Evolutionary conservation across 2,888 invertebrate genomes (phyloP), one percentile per base, ranked within the genome.

Genomic region (Leptinotarsa peninsularis): DNA sequence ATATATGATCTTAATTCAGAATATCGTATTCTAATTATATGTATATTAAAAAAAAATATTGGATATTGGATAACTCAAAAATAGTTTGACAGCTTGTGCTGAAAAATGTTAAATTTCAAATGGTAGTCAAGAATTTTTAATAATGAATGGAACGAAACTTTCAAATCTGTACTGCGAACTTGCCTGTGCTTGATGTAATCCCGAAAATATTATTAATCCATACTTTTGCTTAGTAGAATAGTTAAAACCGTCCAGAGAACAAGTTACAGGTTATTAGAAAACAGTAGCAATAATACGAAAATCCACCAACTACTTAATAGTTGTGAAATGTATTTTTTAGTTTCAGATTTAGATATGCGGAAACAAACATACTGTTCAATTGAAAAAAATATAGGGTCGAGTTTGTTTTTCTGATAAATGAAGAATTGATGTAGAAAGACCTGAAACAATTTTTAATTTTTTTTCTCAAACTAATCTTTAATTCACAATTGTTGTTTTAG

Each of bases 171-270:
- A 72, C 33, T 63, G n/a, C 43, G 10, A 18, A 63, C 27, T 63
- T 14, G 33, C 43, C 63, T 63, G 33, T 63, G 43, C 43, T 63
- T 43, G 60, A 27, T 15, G 18, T 60, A 1, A 63, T 63, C 17
- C 63, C 63, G 63, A 43, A n/a, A n/a, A 63, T 63, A 43, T n/a
- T 63, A 27, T 14, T 52, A 72, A 50, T 71, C 54, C 21, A 69
- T 67, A 54, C 27, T 76, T 79, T 80, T 77, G 79, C 81, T 83
- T 82, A 72, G 79, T 85, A 85, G 85, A 79, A 79, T 86, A 86
- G 85, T 78, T 76, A 75, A 83, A 82, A 85, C 86, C 86, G 86
- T 86, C 86, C 86, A 76, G 58, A 50, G 67, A 27, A 70, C 71
- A 23, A 33, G 33, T 23, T 76, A 76, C 66, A 66, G 72, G 66